Conservation (phyloP, 2,113 vertebrate genomes). For the Lutjanus erythropterus region DNA sequence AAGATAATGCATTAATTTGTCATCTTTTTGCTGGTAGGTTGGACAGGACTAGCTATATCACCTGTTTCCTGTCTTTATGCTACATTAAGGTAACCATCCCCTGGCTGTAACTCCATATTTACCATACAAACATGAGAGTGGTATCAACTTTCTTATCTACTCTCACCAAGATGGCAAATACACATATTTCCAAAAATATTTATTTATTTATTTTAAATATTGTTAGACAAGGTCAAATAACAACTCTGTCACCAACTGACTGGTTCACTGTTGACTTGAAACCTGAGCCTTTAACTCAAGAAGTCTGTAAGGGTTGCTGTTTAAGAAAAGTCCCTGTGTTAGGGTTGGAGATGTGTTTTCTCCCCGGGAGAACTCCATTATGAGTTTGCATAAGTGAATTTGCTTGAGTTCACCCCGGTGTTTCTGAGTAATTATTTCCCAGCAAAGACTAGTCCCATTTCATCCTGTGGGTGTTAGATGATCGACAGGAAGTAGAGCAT, state of each 20-base stretch:
- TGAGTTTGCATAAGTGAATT: constrained; percentile 19
- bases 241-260: not conserved
- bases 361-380: not conserved
- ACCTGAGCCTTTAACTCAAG: not conserved
- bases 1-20: not conserved
- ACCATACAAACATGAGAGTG: not conserved
- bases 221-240: not conserved
- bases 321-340: not conserved
- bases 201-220: not conserved
- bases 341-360: not conserved
- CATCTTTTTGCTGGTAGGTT: not conserved
- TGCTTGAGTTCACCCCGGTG: constrained; percentile 25
- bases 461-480: constrained; percentile 13
- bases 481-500: constrained; percentile 20
- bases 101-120: not conserved
- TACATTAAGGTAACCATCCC: not conserved
- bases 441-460: constrained; percentile 16
- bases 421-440: constrained; percentile 38
- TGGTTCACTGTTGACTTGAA: not conserved
- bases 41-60: not conserved
- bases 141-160: not conserved
- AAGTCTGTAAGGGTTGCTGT: not conserved
- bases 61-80: not conserved
- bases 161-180: not conserved
- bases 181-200: not conserved